Conservation (phyloP, 92 coral and sea anemone species). For the Phenganax subtilis region DNA sequence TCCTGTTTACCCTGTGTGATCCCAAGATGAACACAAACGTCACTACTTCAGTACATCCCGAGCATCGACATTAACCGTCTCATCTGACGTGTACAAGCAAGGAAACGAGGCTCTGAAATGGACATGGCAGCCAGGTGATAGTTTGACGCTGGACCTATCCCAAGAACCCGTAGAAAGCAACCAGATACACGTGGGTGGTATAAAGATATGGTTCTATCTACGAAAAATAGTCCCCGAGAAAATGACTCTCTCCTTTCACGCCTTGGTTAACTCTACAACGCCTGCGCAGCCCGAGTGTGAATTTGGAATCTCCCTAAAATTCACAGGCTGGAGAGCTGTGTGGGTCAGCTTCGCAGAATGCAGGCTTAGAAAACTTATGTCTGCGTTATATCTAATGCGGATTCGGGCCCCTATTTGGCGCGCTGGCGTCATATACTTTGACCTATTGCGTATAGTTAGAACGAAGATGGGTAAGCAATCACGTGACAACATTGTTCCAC, state of each 20-base stretch:
- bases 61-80: constrained; percentile 11
- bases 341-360: constrained; percentile 50
- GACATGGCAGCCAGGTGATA: constrained; percentile 33
- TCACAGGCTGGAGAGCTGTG: constrained; percentile 54
- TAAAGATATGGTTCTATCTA: constrained; percentile 60
- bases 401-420: constrained; percentile 35
- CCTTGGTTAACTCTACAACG: neutral
- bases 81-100: constrained; percentile 39
- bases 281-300: constrained; percentile 22
- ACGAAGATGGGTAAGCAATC: constrained; percentile 32
- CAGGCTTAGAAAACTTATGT: neutral
- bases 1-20: neutral
- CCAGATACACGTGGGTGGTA: constrained; percentile 38
- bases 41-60: constrained; percentile 9
- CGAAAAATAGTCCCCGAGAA: constrained; percentile 13
- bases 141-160: constrained; percentile 10
- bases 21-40: constrained; percentile 30
- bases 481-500: constrained; percentile 59
- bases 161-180: constrained; percentile 16
- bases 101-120: constrained; percentile 25
- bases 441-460: constrained; percentile 42
- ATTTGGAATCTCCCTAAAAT: constrained; percentile 30
- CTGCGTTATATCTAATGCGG: constrained; percentile 12
- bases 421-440: constrained; percentile 44
- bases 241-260: constrained; percentile 27